These are phyloP conservation scores for Naso thynnoides DNA, from an alignment of 2,797 vertebrate genomes.

Conservation along the genomic window DNA sequence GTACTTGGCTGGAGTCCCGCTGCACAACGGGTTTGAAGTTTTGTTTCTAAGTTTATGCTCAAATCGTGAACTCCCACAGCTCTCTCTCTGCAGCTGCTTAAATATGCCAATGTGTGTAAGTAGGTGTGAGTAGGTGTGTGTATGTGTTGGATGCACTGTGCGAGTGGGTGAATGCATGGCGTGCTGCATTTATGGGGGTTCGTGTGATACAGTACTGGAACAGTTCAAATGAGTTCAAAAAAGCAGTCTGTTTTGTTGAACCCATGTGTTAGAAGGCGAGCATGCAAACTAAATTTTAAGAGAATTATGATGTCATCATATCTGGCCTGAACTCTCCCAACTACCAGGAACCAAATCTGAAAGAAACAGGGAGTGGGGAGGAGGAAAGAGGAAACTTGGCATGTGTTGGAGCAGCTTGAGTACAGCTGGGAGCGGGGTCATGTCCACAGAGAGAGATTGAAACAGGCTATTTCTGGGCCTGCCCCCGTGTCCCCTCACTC, in stretches of 20 bases:
- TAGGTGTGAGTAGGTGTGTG: conserved; percentile 58
- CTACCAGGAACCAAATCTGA: conserved; percentile 62
- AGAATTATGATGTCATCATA: conserved; percentile 66
- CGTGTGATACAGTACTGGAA: conserved; percentile 36
- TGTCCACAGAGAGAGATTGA: conserved; percentile 81
- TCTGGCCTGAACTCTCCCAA: conserved; percentile 57
- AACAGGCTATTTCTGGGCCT: conserved; percentile 80
- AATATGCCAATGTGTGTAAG: conserved; percentile 68
- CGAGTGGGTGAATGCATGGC: conserved; percentile 53
- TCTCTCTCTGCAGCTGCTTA: conserved; percentile 62
- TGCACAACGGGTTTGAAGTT: conserved; percentile 54
- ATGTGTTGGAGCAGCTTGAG: conserved; percentile 67
- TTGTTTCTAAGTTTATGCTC: conserved; percentile 62
- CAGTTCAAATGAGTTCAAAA: conserved; percentile 34
- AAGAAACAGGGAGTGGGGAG: conserved; percentile 57
- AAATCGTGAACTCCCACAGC: conserved; percentile 65
- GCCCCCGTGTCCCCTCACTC: conserved; percentile 68
- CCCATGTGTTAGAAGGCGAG: conserved; percentile 12
- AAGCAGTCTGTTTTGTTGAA: conserved; percentile 13
- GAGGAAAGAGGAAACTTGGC: conserved; percentile 78
- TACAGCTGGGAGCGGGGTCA: conserved; percentile 82
- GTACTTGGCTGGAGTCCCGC: conserved; percentile 48
- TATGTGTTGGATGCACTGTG: conserved; percentile 28
- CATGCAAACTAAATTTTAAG: conserved; percentile 42
- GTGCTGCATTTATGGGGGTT: conserved; percentile 40